A percentile compares a stretch with the other conserved stretches of the same genome.
phyloP scores from a whole-genome alignment of 2,888 invertebrate species.

The Diaprepes abbreviatus region DNA sequence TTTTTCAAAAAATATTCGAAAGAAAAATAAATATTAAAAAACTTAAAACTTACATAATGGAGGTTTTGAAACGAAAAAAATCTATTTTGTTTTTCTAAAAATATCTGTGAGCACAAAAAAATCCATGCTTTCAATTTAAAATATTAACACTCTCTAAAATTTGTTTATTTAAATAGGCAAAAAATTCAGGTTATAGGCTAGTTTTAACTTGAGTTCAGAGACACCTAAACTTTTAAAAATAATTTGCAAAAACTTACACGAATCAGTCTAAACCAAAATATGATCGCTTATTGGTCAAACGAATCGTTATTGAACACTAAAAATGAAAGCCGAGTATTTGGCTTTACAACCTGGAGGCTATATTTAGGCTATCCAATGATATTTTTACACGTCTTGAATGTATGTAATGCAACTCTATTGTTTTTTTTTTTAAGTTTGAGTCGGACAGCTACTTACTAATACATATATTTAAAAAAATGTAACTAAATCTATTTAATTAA shows the following conservation, averaged over 20 bases:
- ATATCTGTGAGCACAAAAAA: not conserved
- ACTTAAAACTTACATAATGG: too few relatives aligned
- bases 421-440: too few relatives aligned
- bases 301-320: conserved; percentile 40
- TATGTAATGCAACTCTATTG: too few relatives aligned
- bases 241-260: conserved; percentile 34
- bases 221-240: conserved; percentile 13
- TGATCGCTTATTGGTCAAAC: conserved; percentile 34
- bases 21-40: too few relatives aligned
- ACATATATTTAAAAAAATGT: too few relatives aligned
- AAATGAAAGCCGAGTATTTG: conserved; percentile 17
- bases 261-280: conserved; percentile 37
- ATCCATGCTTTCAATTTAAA: not conserved
- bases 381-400: too few relatives aligned
- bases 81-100: conserved; percentile 13
- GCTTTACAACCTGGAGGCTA: conserved; percentile 35
- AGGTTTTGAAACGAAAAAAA: not conserved
- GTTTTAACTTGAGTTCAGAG: conserved; percentile 4
- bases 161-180: not conserved
- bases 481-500: too few relatives aligned
- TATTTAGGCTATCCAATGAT: conserved; percentile 36
- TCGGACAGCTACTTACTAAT: too few relatives aligned
- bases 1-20: too few relatives aligned
- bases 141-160: not conserved
- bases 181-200: not conserved